Base-by-base conservation (phyloP, 1,140 invertebrate species). In the Anadara kagoshimensis region DNA sequence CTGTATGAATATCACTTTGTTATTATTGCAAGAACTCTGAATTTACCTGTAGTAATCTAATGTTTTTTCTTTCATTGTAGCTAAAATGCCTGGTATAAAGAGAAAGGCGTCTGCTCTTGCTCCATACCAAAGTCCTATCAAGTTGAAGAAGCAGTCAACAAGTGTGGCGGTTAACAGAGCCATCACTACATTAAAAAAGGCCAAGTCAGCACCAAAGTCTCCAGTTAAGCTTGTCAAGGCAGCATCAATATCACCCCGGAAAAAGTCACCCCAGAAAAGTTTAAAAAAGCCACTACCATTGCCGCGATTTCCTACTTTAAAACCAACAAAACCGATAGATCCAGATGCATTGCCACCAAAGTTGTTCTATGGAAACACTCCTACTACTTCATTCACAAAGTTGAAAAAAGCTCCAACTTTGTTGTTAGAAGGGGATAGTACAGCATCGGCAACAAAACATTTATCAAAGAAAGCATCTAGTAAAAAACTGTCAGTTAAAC, bases 251-350 rank as follows among this genome's bases (percentile, higher is more conserved):
- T 5, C 18, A 22, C 43, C 51, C 2, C 29, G 49, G 16, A 61
- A 18, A 62, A 14, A 14, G 67, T 49, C 16, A n/a, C 41, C 18
- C 67, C 67, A 51, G 20, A 20, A 53, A 24, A 61, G 18, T 51
- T 64, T 49, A 36, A 69, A 56, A 43, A 44, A 57, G 0, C 44
- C 59, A 0, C 67, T 58, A 11, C 1, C 57, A 0, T 62, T 69
- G 41, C 58, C 67, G n/a, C 61, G 67, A 54, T 69, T 69, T 43
- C 67, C 67, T 20, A 69, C 67, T 10, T 49, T 69, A 26, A 41
- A 41, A 36, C 67, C 67, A 53, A 62, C 67, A 62, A 61, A 58
- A 44, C 58, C 58, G 7, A 36, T 53, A 41, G 57, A n/a, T 36
- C 5, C 57, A 14, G 29, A 12, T 29, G 43, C 43, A 41, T 59